These are phyloP conservation scores for Varecia variegata DNA, from an alignment of 2,797 vertebrate genomes.

Conservation along the genomic window DNA sequence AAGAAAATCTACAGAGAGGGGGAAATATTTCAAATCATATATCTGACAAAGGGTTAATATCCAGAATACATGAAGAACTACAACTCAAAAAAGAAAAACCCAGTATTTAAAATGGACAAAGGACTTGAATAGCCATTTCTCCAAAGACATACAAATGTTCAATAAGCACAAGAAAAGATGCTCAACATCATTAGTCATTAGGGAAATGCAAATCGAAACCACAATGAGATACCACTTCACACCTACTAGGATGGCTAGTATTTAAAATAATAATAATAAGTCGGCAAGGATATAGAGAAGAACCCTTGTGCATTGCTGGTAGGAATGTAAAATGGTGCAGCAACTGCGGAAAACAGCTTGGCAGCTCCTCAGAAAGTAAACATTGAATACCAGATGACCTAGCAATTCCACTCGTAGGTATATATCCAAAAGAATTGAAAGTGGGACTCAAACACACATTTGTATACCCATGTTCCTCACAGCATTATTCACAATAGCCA, in stretches of 20 bases:
- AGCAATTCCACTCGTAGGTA: neutral
- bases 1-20: neutral
- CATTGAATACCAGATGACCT: neutral
- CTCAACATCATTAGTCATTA: neutral
- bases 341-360: neutral
- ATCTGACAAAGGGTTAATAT: neutral
- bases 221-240: neutral
- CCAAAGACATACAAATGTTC: neutral
- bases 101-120: neutral
- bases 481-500: neutral
- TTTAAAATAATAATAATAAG: neutral
- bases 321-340: neutral
- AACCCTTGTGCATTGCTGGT: neutral
- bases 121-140: neutral
- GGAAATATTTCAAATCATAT: neutral
- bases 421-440: neutral
- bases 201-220: neutral
- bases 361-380: neutral
- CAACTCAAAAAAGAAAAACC: neutral
- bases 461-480: neutral
- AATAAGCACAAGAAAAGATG: neutral
- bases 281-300: neutral
- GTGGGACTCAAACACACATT: neutral
- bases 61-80: neutral
- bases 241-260: neutral